Base-by-base conservation (phyloP, 2,113 vertebrate species). In the Romanogobio albipinnatus region DNA sequence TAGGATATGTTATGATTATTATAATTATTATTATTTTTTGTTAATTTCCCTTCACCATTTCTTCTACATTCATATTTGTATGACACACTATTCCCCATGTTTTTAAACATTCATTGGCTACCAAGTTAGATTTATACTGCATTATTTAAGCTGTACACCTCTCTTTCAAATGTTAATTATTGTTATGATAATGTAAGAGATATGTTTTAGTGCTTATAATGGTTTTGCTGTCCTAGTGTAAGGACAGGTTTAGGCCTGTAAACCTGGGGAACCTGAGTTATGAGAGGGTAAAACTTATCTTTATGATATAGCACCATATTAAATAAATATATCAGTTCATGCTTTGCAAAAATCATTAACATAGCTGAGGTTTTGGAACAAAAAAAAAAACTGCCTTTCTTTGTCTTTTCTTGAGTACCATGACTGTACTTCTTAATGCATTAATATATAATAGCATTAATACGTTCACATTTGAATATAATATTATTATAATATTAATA, bases 301-400 rank as follows among this genome's bases (percentile, higher is more conserved):
- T 88, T 81, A 84, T 84, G 24, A 76, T 86, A 89, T 94, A 95
- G 94, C 94, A 94, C 94, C 94, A 91, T 92, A 88, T 92, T 87
- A 89, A 90, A 91, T 86, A 85, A 89, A 91, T 5, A 64, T 87
- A 89, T 83, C 17, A 51, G 84, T 75, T 90, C 93, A 93, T 94
- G 92, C 92, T 92, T 88, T 87, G 83, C 85, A 87, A 88, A 79
- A 84, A 78, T 68, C 91, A 56, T 91, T 88, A 76, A 81, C 89
- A 90, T 66, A 62, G 87, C 87, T 89, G 81, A 88, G 87, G 90
- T 91, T 93, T 86, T 88, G 85, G 80, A 49, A 45, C 1, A 7
- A 5, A 45, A 71, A 90, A 91, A 87, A 91, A 90, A 88, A 87
- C 87, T 88, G 88, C 79, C 87, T 83, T 88, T 90, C 79, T 76